Evolutionary conservation across 1,140 invertebrate species (phyloP), one percentile per base, ranked within the genome.

Genomic region (Drosophila repletoides): DNA sequence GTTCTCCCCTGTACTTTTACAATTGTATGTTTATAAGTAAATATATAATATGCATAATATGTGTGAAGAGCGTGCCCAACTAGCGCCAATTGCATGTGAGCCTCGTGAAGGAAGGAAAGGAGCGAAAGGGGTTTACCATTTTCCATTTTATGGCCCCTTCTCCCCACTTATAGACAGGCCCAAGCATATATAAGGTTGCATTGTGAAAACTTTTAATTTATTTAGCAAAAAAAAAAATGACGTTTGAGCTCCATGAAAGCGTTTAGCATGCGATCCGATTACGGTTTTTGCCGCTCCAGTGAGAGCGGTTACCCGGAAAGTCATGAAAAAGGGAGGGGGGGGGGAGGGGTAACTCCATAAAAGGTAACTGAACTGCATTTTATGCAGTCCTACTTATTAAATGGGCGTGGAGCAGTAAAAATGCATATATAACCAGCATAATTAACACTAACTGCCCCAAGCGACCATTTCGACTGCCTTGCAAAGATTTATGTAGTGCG

Each of bases 201-300:
- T 36, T 66, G 61, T 56, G 52, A 80, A 81, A 67, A 70, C 53
- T 49, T 55, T 58, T 55, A 21, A 41, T 67, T 56, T 52, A 55
- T 52, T 52, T 58, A 33, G 38, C 46, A 36, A 52, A 48, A 41
- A 9, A 38, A 31, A 68, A 60, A 43, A 19, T 43, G 36, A 41
- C 38, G 34, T 12, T 48, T 12, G 2, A 41, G 51, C 0, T 19
- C 46, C 28, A 21, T 53, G 58, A 61, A 67, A 67, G 55, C 65
- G 56, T 53, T 79, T 84, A 75, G 71, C 79, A 84, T 84, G 80
- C 79, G 79, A 84, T 84, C 79, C 74, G 80, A 79, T 84, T 84
- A 79, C 79, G 70, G 43, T 53, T 74, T 66, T 76, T 61, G 38
- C 49, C 76, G 76, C 55, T 76, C 38, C 74, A 74, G 55, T 83